phyloP scores from a whole-genome alignment of 2,113 vertebrate genomes.

The Hassar affinis region DNA sequence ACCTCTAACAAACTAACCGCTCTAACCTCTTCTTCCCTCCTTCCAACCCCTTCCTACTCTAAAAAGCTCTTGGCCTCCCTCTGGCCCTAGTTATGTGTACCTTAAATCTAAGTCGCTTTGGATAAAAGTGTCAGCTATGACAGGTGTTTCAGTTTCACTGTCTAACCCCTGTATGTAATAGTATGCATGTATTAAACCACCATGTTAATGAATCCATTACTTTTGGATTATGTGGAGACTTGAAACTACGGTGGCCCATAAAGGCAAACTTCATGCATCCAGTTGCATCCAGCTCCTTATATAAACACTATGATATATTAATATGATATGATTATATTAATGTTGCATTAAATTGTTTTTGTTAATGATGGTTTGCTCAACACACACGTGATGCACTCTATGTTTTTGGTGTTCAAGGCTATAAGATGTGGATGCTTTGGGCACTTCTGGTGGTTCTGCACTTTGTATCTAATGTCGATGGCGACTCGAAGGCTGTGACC shows the following conservation, averaged over 20 bases:
- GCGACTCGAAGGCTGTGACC: constrained; percentile 92
- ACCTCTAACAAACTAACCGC: no score
- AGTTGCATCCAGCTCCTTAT: no score
- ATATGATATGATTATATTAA: neutral
- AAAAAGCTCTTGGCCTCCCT: no score
- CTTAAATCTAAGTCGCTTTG: no score
- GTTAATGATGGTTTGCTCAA: neutral
- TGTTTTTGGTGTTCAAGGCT: constrained; percentile 56
- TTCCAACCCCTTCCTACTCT: no score
- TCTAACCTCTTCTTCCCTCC: no score
- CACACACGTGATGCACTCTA: no score
- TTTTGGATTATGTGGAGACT: neutral
- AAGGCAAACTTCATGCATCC: neutral
- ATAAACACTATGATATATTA: no score
- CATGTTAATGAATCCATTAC: neutral
- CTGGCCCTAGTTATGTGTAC: no score
- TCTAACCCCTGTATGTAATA: no score
- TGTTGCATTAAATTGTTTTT: neutral
- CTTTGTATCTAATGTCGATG: constrained; percentile 68
- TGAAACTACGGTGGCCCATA: neutral
- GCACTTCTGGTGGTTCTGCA: constrained; percentile 72
- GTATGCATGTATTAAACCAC: neutral
- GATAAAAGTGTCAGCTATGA: no score
- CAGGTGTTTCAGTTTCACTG: no score
- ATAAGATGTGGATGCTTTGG: constrained; percentile 78